A percentile compares a stretch with the other conserved stretches of the same genome.
These are phyloP conservation scores for Agelas oroides DNA, from an alignment of 37 sponge, comb jelly and placozoan species.

Conservation along the genomic window DNA sequence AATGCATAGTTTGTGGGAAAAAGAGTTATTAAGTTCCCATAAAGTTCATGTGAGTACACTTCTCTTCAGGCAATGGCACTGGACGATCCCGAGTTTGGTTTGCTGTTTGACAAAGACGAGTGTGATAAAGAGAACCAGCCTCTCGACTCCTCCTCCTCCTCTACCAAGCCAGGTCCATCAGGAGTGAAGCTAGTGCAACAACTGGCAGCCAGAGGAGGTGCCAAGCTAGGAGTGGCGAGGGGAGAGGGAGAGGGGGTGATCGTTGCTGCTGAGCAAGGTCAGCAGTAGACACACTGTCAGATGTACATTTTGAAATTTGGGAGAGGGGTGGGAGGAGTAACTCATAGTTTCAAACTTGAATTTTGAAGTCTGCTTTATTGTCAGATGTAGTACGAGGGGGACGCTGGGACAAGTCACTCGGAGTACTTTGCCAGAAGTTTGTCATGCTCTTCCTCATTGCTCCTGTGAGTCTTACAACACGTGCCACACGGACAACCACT, in stretches of 20 bases:
- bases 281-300: background rate
- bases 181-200: background rate
- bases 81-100: constrained; percentile 65
- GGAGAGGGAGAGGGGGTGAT: background rate
- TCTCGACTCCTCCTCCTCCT: background rate
- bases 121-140: background rate
- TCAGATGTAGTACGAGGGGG: background rate
- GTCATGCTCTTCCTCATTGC: constrained; percentile 90
- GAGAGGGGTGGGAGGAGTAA: too few relatives aligned
- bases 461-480: constrained; percentile 61
- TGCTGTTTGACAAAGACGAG: constrained; percentile 32
- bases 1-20: too few relatives aligned
- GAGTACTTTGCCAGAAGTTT: constrained; percentile 91
- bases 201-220: background rate
- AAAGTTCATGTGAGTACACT: too few relatives aligned
- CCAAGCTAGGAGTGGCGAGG: background rate
- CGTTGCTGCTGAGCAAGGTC: background rate
- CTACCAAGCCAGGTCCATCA: background rate
- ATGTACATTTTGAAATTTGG: too few relatives aligned
- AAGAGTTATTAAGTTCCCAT: too few relatives aligned
- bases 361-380: background rate
- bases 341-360: too few relatives aligned
- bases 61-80: constrained; percentile 53
- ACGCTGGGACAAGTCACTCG: constrained; percentile 83
- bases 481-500: background rate